phyloP scores from a whole-genome alignment of 2,113 vertebrate genomes.

The Eonycteris spelaea region DNA sequence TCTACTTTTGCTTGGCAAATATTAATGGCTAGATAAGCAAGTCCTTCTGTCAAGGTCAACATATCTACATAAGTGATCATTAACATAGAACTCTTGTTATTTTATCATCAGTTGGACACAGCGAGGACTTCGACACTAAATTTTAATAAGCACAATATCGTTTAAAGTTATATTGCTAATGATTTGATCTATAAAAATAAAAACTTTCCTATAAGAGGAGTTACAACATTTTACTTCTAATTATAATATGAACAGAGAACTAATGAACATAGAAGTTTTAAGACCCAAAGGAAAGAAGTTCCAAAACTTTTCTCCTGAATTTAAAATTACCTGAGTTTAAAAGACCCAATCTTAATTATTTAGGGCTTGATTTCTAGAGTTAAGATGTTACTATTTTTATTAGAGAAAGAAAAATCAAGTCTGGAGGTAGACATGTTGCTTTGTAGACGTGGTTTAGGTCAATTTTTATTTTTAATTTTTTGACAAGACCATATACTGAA shows the following conservation, averaged over 20 bases:
- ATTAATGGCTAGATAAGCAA: background rate
- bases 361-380: background rate
- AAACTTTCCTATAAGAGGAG: background rate
- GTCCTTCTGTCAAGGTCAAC: background rate
- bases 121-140: background rate
- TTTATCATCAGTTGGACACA: background rate
- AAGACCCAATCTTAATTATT: background rate
- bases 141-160: background rate
- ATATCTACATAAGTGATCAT: background rate
- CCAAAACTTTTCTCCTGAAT: constrained; percentile 31
- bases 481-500: background rate
- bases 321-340: constrained; percentile 30
- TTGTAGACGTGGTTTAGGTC: background rate
- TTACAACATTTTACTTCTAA: background rate
- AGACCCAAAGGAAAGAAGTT: background rate
- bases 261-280: constrained; percentile 7
- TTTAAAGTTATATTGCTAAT: constrained; percentile 4
- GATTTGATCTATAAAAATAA: background rate
- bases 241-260: constrained; percentile 45
- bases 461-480: background rate
- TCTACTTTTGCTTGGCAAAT: background rate
- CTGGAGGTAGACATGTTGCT: background rate
- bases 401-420: background rate
- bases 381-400: background rate
- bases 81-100: background rate